Evolutionary conservation across 92 coral and sea anemone genomes (phyloP).

Genomic region (Epizoanthus illoricatus): DNA sequence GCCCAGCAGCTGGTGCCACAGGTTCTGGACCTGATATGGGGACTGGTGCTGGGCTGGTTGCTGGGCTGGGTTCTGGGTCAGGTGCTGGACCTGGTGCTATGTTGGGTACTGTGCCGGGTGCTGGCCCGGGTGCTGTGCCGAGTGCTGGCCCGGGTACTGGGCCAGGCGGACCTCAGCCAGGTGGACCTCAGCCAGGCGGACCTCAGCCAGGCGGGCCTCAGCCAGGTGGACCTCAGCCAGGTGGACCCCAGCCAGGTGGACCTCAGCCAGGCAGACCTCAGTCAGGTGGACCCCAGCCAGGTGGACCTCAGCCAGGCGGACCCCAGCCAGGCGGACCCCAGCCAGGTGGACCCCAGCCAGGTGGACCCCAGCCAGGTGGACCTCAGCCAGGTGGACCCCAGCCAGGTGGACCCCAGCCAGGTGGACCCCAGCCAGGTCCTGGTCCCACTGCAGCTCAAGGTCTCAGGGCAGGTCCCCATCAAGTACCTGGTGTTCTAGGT

Average conservation of each 20-base stretch:
- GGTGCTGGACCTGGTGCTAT: background rate
- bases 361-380: no score
- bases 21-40: conserved; percentile 2
- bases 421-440: no score
- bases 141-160: background rate
- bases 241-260: background rate
- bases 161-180: background rate
- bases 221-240: no score
- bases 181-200: no score
- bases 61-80: background rate
- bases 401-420: no score
- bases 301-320: background rate
- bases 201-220: background rate
- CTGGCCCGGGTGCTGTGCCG: background rate
- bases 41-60: background rate
- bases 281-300: no score
- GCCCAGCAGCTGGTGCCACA: conserved; percentile 2
- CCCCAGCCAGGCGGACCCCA: background rate
- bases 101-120: conserved; percentile 4
- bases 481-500: conserved; percentile 6
- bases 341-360: no score
- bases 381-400: no score
- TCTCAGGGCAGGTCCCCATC: background rate
- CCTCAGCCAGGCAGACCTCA: no score
- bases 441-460: no score